Conservation (phyloP, 2,797 vertebrate genomes). For the Champsocephalus esox region DNA sequence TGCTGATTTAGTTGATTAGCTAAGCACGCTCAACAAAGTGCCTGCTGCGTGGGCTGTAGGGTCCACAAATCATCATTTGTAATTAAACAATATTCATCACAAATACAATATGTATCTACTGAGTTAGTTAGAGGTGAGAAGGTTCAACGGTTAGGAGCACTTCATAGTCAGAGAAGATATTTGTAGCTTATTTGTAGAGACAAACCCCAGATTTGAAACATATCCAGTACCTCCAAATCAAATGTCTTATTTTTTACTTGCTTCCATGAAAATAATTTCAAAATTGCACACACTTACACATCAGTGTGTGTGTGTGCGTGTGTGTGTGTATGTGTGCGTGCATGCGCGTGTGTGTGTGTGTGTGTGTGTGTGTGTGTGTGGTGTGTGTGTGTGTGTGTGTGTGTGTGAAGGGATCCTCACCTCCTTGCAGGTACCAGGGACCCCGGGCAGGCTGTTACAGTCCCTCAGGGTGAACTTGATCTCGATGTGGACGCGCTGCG, state of each 20-base stretch:
- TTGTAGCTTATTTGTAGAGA: neutral
- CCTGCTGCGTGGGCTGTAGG: neutral
- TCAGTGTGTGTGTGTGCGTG: neutral
- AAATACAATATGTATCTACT: neutral
- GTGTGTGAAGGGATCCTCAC: constrained; percentile 44
- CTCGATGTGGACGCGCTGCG: constrained; percentile 89
- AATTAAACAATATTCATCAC: constrained; percentile 13
- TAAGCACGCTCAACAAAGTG: constrained; percentile 13
- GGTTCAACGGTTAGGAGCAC: neutral
- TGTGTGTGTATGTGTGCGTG: neutral
- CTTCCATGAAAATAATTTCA: constrained; percentile 5
- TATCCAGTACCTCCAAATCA: constrained; percentile 1
- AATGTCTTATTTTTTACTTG: neutral
- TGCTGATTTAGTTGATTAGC: constrained; percentile 17
- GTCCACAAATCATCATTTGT: neutral
- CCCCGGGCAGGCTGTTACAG: constrained; percentile 89
- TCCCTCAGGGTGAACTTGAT: constrained; percentile 91
- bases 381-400: constrained; percentile 5
- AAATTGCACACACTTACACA: constrained; percentile 22
- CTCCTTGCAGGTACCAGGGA: constrained; percentile 90
- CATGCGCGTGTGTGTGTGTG: constrained; percentile 2
- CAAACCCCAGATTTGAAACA: constrained; percentile 13
- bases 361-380: constrained; percentile 2
- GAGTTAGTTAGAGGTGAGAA: neutral
- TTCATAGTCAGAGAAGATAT: neutral